Evolutionary conservation across 2,797 vertebrate genomes (phyloP), one percentile per base, ranked within the genome.

Genomic region (Thamnophis elegans): DNA sequence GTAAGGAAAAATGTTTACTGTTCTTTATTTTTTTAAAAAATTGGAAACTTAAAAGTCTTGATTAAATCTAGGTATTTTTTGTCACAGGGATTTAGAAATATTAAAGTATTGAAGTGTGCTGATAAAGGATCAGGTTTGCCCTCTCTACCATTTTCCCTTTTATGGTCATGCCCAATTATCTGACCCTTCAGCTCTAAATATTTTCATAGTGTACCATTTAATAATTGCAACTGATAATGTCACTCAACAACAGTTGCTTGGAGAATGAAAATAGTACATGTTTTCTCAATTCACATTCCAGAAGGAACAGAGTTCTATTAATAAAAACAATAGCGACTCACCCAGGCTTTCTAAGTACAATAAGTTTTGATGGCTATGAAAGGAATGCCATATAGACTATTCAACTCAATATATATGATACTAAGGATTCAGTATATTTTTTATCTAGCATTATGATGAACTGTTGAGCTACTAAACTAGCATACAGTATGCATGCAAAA

Each of bases 251-350:
- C 97, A 97, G 97, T 96, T 97, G 97, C 96, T 96, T 96, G 94
- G 95, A 93, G 95, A 94, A 92, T 93, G 91, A 96, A 95, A 96
- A 60, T 95, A 95, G 95, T 94, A 96, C 3, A 93, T 95, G 94
- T 96, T 95, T 96, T 96, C 94, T 95, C 94, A 93, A 95, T 95
- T 96, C 93, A 94, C 97, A 95, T 97, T 97, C 96, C 96, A 78
- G 85, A 93, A 94, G 96, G 96, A 96, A 97, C 96, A 97, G 90
- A 93, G 92, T 96, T 96, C 97, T 97, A 97, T 97, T 96, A 96
- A 97, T 97, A 97, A 96, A 95, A 95, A 94, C 95, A 87, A 92
- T 95, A 93, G 91, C 96, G 94, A 96, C 88, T 92, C 92, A 90
- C 89, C 1, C 54, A 62, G 82, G 92, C 95, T 96, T 96, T 94